A percentile compares a stretch with the other conserved stretches of the same genome.
phyloP scores from a whole-genome alignment of 2,113 vertebrate genomes.

The Spermophilus dauricus region DNA sequence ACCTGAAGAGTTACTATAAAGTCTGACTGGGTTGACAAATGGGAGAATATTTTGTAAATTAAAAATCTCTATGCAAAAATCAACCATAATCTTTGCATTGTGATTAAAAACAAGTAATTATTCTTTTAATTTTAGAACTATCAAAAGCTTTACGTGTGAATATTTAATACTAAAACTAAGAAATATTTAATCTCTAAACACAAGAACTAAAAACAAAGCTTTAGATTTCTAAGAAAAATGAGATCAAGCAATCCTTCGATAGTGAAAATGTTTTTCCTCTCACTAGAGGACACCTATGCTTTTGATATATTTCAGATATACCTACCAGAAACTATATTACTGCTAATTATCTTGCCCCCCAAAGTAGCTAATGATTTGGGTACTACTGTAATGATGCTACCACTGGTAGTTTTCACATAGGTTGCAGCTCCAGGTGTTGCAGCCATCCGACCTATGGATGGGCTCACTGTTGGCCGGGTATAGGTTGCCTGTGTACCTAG shows the following conservation, averaged over 20 bases:
- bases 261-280: constrained; percentile 61
- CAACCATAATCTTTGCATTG: constrained; percentile 39
- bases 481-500: constrained; percentile 95
- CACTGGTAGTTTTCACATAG: constrained; percentile 98
- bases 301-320: constrained; percentile 60
- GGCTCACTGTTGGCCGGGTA: constrained; percentile 93
- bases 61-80: constrained; percentile 24
- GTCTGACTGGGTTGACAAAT: constrained; percentile 30
- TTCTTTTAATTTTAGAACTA: constrained; percentile 35
- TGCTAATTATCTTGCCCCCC: constrained; percentile 98
- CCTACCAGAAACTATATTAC: constrained; percentile 97
- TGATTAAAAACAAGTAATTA: constrained; percentile 44
- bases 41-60: constrained; percentile 51
- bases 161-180: constrained; percentile 55
- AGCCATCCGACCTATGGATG: constrained; percentile 93
- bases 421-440: constrained; percentile 94
- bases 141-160: neutral
- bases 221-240: constrained; percentile 47
- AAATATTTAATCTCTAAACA: constrained; percentile 50
- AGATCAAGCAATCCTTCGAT: constrained; percentile 46
- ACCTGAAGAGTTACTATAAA: neutral
- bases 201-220: constrained; percentile 47
- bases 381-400: constrained; percentile 99
- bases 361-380: constrained; percentile 97
- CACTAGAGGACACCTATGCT: neutral